Percentiles rank a stretch among this genome's conserved stretches.
phyloP scores from a whole-genome alignment of 1,140 invertebrate species.

The Callitettix versicolor region DNA sequence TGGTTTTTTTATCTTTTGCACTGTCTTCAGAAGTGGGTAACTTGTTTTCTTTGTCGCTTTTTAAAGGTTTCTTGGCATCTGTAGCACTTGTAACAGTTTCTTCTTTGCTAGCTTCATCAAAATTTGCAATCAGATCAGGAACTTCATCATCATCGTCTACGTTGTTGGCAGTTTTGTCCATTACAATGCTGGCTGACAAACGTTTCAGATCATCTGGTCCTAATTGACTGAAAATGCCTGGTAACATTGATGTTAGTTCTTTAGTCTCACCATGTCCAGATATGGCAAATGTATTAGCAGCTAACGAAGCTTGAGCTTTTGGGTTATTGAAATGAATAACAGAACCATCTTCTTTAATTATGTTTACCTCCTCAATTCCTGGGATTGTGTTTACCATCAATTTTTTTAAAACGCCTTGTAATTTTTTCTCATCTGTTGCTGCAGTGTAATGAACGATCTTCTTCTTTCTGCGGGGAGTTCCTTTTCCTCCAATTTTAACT shows the following conservation, averaged over 20 bases:
- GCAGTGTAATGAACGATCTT: constrained; percentile 98
- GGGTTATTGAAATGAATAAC: constrained; percentile 99
- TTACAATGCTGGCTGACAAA: constrained; percentile 68
- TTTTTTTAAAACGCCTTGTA: constrained; percentile 96
- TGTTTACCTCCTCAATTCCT: constrained; percentile 99
- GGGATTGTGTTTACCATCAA: constrained; percentile 95
- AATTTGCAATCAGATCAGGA: constrained; percentile 90
- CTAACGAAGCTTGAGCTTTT: constrained; percentile 96
- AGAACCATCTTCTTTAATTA: constrained; percentile 99
- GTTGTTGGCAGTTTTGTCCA: constrained; percentile 40
- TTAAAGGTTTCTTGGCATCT: too few species aligned
- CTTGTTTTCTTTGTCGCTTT: too few species aligned
- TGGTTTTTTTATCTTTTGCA: too few species aligned
- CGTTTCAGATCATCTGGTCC: constrained; percentile 91
- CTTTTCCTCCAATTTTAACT: constrained; percentile 95
- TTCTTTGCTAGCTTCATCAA: constrained; percentile 92
- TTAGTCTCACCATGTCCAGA: constrained; percentile 96
- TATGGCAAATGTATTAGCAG: constrained; percentile 97
- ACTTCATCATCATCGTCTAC: constrained; percentile 89
- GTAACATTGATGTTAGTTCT: constrained; percentile 94
- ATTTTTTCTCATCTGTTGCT: constrained; percentile 97
- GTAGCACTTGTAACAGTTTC: constrained; percentile 41
- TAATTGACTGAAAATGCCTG: constrained; percentile 90
- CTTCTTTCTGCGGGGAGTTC: constrained; percentile 97
- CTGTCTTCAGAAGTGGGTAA: too few species aligned